phyloP scores from a whole-genome alignment of 37 sponge, comb jelly and placozoan species.

The Beroe ovata region DNA sequence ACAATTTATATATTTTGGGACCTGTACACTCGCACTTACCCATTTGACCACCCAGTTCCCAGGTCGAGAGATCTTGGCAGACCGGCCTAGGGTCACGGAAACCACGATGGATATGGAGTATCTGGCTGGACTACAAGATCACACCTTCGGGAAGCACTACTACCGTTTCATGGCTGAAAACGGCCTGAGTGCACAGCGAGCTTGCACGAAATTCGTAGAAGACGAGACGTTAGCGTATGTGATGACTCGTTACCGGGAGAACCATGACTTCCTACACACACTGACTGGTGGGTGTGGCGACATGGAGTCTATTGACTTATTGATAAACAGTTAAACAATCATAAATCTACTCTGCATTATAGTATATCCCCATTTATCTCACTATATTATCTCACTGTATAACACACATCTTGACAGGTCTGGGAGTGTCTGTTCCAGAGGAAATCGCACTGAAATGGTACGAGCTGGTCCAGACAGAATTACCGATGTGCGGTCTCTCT shows the following conservation, averaged over 20 bases:
- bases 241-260: conserved; percentile 79
- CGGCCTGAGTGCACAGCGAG: conserved; percentile 34
- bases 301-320: too few relatives aligned
- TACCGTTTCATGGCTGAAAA: conserved; percentile 36
- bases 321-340: conserved; percentile 9
- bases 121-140: not conserved
- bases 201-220: conserved; percentile 51
- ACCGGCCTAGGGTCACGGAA: conserved; percentile 20
- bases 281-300: conserved; percentile 68
- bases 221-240: conserved; percentile 76
- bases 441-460: conserved; percentile 78
- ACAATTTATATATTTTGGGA: too few relatives aligned
- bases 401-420: conserved; percentile 8
- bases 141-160: conserved; percentile 39
- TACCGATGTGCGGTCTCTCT: conserved; percentile 77
- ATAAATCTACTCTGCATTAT: not conserved
- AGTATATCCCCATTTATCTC: too few relatives aligned
- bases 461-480: conserved; percentile 77
- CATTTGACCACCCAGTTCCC: not conserved
- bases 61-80: conserved; percentile 36
- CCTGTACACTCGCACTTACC: too few relatives aligned
- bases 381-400: too few relatives aligned
- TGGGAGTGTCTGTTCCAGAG: conserved; percentile 65
- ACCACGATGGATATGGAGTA: conserved; percentile 17
- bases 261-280: conserved; percentile 77